Percentiles rank a stretch among this genome's conserved stretches.
phyloP scores from a whole-genome alignment of 2,888 invertebrate species.

The Caenorhabditis doughertyi region DNA sequence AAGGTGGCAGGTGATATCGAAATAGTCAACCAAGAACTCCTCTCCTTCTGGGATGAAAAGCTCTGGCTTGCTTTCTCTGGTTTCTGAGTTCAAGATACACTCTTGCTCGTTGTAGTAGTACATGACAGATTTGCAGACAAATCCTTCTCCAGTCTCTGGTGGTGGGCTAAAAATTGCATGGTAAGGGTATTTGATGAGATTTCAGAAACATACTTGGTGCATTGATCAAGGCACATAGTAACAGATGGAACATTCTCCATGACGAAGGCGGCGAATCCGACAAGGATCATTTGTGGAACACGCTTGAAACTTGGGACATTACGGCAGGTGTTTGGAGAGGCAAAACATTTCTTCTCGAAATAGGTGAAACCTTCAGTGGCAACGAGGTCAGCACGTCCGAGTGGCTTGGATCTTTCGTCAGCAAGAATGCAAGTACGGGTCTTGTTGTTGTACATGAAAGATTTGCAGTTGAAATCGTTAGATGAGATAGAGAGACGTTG shows the following conservation, averaged over 20 bases:
- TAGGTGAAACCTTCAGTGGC: constrained; percentile 79
- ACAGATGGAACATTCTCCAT: constrained; percentile 83
- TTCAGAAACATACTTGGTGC: constrained; percentile 74
- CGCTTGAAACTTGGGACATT: constrained; percentile 81
- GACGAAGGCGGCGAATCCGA: constrained; percentile 83
- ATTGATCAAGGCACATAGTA: constrained; percentile 82
- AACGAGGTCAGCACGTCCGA: constrained; percentile 79
- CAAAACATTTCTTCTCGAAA: constrained; percentile 83
- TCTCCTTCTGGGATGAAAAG: constrained; percentile 82
- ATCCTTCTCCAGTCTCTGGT: constrained; percentile 82
- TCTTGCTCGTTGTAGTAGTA: constrained; percentile 83
- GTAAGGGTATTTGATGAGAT: background rate
- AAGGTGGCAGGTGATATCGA: constrained; percentile 82
- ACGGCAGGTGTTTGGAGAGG: constrained; percentile 82
- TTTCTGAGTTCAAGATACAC: constrained; percentile 83
- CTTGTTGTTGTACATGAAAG: constrained; percentile 82
- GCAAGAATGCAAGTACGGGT: constrained; percentile 80
- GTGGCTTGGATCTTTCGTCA: constrained; percentile 81
- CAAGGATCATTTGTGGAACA: constrained; percentile 82
- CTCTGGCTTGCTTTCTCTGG: constrained; percentile 80
- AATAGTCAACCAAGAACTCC: constrained; percentile 81
- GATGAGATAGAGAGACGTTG: constrained; percentile 78
- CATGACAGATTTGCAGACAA: constrained; percentile 83
- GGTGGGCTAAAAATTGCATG: constrained; percentile 76
- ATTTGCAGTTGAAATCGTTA: constrained; percentile 83